phyloP scores from a whole-genome alignment of 1,140 invertebrate species.

The Venturia canescens region DNA sequence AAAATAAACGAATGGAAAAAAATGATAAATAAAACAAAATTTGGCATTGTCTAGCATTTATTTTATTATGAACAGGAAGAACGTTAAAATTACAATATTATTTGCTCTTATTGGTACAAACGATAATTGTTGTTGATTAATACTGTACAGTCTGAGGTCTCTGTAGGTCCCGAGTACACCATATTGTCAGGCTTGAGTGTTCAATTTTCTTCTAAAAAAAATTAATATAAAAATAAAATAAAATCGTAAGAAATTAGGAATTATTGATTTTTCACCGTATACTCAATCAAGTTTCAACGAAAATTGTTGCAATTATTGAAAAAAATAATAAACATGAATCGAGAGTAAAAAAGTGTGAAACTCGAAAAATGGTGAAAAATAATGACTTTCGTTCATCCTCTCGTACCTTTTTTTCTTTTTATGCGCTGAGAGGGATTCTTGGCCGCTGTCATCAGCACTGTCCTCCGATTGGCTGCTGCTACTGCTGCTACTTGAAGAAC shows the following conservation, averaged over 20 bases:
- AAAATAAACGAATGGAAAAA: slow-evolving; percentile 37
- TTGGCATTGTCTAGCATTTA: slow-evolving; percentile 76
- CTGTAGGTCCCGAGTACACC: slow-evolving; percentile 67
- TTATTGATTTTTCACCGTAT: slow-evolving; percentile 35
- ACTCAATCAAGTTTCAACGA: too few relatives aligned
- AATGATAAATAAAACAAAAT: slow-evolving; percentile 64
- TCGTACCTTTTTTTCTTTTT: slow-evolving; percentile 87
- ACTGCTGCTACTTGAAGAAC: slow-evolving; percentile 83
- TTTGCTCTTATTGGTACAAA: slow-evolving; percentile 74
- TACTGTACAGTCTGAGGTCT: slow-evolving; percentile 76
- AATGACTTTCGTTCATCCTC: neutral
- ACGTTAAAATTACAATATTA: slow-evolving; percentile 71
- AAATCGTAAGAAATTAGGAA: slow-evolving; percentile 60
- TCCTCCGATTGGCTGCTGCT: slow-evolving; percentile 81
- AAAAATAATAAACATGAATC: slow-evolving; percentile 61
- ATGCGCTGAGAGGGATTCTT: slow-evolving; percentile 91
- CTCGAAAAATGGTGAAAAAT: neutral
- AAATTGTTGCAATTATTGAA: slow-evolving; percentile 42
- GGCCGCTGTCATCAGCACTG: slow-evolving; percentile 87
- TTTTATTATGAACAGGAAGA: slow-evolving; percentile 75
- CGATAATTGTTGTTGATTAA: slow-evolving; percentile 73
- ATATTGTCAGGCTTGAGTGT: slow-evolving; percentile 75
- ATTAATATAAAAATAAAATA: slow-evolving; percentile 62
- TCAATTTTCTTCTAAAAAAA: slow-evolving; percentile 76
- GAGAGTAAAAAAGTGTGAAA: slow-evolving; percentile 60